Evolutionary conservation across 1,140 invertebrate genomes (phyloP).

Genomic region (Drosophila nikananu): DNA sequence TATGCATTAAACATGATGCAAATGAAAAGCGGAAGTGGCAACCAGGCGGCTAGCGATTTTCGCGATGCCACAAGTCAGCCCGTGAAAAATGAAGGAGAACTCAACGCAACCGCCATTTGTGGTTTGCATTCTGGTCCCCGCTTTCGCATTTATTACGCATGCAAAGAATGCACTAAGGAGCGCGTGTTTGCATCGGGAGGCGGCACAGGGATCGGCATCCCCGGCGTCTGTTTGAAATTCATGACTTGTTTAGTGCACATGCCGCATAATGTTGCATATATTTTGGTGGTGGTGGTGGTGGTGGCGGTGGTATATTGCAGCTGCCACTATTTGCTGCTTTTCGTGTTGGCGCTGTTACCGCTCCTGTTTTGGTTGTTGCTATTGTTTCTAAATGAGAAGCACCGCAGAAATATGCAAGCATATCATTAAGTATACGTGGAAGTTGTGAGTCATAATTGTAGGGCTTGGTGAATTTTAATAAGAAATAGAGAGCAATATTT

Average conservation of each 20-base stretch:
- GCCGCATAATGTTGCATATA: constrained; percentile 82
- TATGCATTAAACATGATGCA: constrained; percentile 64
- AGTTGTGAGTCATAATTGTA: constrained; percentile 4
- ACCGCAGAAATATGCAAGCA: constrained; percentile 62
- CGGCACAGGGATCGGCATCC: constrained; percentile 5
- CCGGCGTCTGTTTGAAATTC: constrained; percentile 75
- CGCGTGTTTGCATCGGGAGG: constrained; percentile 10
- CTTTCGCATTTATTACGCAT: constrained; percentile 73
- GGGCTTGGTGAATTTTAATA: not conserved
- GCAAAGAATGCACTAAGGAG: constrained; percentile 66
- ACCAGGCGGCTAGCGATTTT: constrained; percentile 49
- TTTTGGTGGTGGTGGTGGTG: constrained; percentile 30
- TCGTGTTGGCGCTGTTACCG: constrained; percentile 26
- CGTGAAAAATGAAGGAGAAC: constrained; percentile 24
- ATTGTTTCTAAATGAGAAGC: constrained; percentile 71
- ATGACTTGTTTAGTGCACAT: constrained; percentile 82
- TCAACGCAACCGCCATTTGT: constrained; percentile 23
- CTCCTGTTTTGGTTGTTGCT: constrained; percentile 26
- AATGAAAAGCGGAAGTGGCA: constrained; percentile 74
- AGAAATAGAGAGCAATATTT: not conserved
- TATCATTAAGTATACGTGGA: not conserved
- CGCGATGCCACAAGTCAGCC: constrained; percentile 41
- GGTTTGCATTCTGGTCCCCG: constrained; percentile 38
- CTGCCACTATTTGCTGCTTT: constrained; percentile 52
- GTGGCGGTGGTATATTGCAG: constrained; percentile 53